Base-by-base conservation (phyloP, 2,113 vertebrate genomes). In the Dasypus novemcinctus region DNA sequence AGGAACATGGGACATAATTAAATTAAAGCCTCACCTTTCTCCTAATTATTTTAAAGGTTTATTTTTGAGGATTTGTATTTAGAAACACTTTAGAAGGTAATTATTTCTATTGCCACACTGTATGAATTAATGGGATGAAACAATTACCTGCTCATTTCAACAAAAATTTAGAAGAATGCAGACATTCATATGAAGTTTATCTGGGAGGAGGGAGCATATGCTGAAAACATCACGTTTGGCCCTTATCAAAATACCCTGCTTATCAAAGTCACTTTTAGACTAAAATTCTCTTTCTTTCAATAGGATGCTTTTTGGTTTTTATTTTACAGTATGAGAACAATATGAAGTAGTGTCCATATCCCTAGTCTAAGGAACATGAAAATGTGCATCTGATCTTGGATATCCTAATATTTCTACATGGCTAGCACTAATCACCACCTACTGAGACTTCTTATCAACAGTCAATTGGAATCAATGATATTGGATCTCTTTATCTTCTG, bases 161-260 rank as follows among this genome's bases (percentile, higher is more conserved):
- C 2, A 21, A 21, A 20, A 6, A 41, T 57, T 57, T 57, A 57
- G 54, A 20, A 57, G 54, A 27, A 5, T 43, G 15, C 14, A 14
- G 38, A 29, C 15, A 10, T 59, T 36, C 29, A 57, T n/a, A 57
- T 12, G 3, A 2, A 23, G 1, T 2, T 8, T 5, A 17, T 6
- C 1, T 54, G 14, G 1, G 27, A 41, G 29, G 2, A 80, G 46
- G 68, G 13, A 33, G 63, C n/a, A 54, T 43, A 4, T n/a, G n/a
- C 7, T n/a, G 36, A 59, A 43, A 49, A 0, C 13, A 43, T 57
- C 36, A 59, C 76, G 20, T 91, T 89, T 49, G n/a, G 52, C 23
- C 14, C 5, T 12, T 46, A 43, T 27, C 20, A 21, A 75, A n/a
- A 61, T 12, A 5, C 12, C 31, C 4, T 23, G 31, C 15, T 57